Evolutionary conservation across 2,797 vertebrate genomes (phyloP), one percentile per base, ranked within the genome.

Genomic region (Channa striata): DNA sequence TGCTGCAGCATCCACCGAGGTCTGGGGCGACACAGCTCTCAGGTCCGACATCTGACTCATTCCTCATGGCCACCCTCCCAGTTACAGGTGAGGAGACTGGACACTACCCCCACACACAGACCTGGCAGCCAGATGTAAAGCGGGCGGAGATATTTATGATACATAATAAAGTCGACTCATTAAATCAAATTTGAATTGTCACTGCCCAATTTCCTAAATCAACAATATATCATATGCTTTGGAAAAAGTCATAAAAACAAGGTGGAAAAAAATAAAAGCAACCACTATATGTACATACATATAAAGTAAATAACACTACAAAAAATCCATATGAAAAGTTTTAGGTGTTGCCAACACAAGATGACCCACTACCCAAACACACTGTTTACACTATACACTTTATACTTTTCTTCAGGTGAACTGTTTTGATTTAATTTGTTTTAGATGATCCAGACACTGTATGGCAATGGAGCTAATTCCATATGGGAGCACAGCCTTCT

Each of bases 401-500:
- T n/a, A n/a, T n/a, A n/a, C 23, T 46, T 39, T 56, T 59, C 0
- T 21, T 20, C 5, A 56, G 16, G 17, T 47, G 5, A 39, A n/a
- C 3, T 43, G 17, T 51, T 54, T 1, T 67, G 78, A 6, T 1
- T 58, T 60, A 2, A 8, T 78, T 23, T n/a, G n/a, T 70, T 74
- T 11, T 49, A 99, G 98, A 99, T 99, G 98, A 96, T 99, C 57
- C 97, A 99, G 89, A 98, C 96, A 0, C 91, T 99, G 70, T 99
- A 97, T 80, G 96, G 95, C 64, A 99, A 99, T 71, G 97, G 97
- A 66, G 97, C 98, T 40, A 99, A 99, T 88, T 99, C 98, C 80
- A 99, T 99, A 85, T 99, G 98, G 98, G 98, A 99, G 59, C 98
- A 99, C 81, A 97, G 96, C 0, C 90, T 99, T 89, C 93, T 99